A percentile compares a stretch with the other conserved stretches of the same genome.
These are phyloP conservation scores for Yponomeuta cagnagella DNA, from an alignment of 2,888 invertebrate genomes.

Conservation along the genomic window DNA sequence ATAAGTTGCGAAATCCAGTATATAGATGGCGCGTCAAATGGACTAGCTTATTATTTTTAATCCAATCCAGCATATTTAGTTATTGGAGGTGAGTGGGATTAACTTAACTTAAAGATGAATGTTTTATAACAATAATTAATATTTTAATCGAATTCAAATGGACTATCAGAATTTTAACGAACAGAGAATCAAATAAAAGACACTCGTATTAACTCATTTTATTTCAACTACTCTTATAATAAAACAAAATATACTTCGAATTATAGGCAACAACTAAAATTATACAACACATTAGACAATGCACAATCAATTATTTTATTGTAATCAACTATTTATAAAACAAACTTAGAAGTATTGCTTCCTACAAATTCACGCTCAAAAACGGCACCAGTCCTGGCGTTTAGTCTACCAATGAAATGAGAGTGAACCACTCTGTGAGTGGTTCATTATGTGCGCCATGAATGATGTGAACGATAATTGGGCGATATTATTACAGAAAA, in stretches of 20 bases:
- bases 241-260: neutral
- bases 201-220: neutral
- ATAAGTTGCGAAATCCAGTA: too few relatives aligned
- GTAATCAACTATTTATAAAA: neutral
- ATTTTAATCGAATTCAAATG: neutral
- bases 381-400: too few relatives aligned
- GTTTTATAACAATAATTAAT: constrained; percentile 15
- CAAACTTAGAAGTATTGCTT: neutral
- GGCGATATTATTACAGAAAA: too few relatives aligned
- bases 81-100: too few relatives aligned
- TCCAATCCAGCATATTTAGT: too few relatives aligned
- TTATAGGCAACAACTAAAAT: neutral
- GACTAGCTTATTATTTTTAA: too few relatives aligned
- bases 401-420: too few relatives aligned
- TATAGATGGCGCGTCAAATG: too few relatives aligned
- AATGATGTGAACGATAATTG: too few relatives aligned
- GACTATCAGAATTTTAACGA: neutral
- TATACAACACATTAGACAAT: neutral
- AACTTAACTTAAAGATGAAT: neutral
- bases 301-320: neutral
- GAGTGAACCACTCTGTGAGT: too few relatives aligned
- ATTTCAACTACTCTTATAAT: constrained; percentile 2
- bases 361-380: too few relatives aligned
- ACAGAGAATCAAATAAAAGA: neutral
- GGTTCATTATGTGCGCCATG: too few relatives aligned